These are phyloP conservation scores for Pyrocephalus nanus DNA, from an alignment of 2,797 vertebrate genomes.

Conservation along the genomic window DNA sequence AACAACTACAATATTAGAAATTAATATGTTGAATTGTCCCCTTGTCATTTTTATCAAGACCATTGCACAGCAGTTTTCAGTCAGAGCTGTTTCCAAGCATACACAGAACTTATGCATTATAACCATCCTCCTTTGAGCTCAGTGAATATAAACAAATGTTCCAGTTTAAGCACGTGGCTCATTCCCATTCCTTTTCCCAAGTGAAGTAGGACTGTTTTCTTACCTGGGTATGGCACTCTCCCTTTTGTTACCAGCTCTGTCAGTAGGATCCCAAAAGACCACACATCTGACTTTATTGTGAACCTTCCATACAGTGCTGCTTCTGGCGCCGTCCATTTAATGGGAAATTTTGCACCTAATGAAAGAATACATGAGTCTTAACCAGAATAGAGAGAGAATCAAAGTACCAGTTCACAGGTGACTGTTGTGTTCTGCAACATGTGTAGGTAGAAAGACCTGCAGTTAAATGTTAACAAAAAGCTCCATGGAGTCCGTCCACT, in stretches of 20 bases:
- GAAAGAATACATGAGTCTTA: slow-evolving; percentile 4
- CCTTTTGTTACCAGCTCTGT: slow-evolving; percentile 98
- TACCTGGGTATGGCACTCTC: slow-evolving; percentile 97
- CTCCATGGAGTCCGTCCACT: accelerated
- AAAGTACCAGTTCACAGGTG: not conserved
- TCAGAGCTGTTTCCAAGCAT: not conserved
- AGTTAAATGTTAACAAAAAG: not conserved
- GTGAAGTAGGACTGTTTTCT: slow-evolving; percentile 34
- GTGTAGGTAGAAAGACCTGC: not conserved
- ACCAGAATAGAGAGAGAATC: not conserved
- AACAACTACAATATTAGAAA: not conserved
- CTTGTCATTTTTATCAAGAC: not conserved
- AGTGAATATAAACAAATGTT: not conserved
- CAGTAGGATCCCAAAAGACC: slow-evolving; percentile 96
- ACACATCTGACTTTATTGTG: slow-evolving; percentile 98
- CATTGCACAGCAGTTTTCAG: not conserved
- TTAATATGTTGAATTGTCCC: not conserved
- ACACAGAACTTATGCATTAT: not conserved
- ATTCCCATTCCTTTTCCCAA: not conserved
- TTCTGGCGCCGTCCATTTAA: slow-evolving; percentile 97
- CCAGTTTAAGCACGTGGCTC: not conserved
- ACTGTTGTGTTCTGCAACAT: not conserved
- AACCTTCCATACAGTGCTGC: slow-evolving; percentile 94
- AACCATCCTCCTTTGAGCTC: not conserved
- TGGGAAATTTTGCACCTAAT: slow-evolving; percentile 95